Evolutionary conservation across 2,797 vertebrate genomes (phyloP).

Genomic region (Channa striata): DNA sequence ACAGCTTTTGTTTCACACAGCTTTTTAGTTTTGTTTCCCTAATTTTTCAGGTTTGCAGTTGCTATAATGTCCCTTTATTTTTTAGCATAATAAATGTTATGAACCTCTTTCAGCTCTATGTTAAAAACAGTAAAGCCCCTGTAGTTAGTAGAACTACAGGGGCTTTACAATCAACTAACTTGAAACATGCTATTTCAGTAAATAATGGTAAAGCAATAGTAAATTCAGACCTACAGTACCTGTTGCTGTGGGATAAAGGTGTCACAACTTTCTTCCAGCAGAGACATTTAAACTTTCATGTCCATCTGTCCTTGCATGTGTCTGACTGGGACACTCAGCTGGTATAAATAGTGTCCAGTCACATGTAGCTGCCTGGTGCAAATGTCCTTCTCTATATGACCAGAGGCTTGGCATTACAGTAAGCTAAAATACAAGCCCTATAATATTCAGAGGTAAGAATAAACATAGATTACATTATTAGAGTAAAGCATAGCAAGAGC

Average conservation of each 20-base stretch:
- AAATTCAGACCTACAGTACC: slow-evolving; percentile 56
- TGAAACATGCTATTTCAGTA: background rate
- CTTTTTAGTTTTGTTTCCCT: background rate
- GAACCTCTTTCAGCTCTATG: background rate
- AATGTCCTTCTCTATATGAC: slow-evolving; percentile 49
- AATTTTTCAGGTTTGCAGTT: background rate
- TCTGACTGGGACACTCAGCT: slow-evolving; percentile 56
- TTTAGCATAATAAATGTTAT: background rate
- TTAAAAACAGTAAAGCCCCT: slow-evolving; percentile 35
- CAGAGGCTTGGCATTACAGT: slow-evolving; percentile 71
- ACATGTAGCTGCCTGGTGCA: slow-evolving; percentile 73
- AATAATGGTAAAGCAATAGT: background rate
- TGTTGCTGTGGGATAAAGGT: slow-evolving; percentile 56
- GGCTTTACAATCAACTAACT: slow-evolving; percentile 3
- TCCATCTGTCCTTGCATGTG: slow-evolving; percentile 75
- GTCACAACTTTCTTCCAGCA: slow-evolving; percentile 49
- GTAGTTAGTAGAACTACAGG: too few species aligned
- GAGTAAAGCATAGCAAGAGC: background rate
- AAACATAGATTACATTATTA: slow-evolving; percentile 13
- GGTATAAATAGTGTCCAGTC: slow-evolving; percentile 85
- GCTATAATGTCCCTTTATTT: background rate
- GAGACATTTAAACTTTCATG: slow-evolving; percentile 60
- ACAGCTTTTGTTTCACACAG: background rate
- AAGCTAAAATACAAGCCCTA: slow-evolving; percentile 52
- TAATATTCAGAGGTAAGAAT: slow-evolving; percentile 32